These are phyloP conservation scores for Linnaemya vulpina DNA, from an alignment of 2,888 invertebrate genomes.

Conservation along the genomic window DNA sequence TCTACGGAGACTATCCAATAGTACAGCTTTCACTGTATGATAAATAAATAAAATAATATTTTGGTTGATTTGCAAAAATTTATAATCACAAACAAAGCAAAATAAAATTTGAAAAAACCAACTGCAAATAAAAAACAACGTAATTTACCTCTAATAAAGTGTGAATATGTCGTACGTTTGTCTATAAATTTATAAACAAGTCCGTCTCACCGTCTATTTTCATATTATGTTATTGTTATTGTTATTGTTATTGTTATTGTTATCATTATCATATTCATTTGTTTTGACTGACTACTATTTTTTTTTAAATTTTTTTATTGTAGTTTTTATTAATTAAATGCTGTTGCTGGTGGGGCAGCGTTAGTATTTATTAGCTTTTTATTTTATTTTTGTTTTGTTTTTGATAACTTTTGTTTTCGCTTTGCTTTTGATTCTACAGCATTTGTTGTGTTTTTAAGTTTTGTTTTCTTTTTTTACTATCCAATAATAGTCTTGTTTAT, in stretches of 20 bases:
- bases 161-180: slow-evolving; percentile 41
- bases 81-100: slow-evolving; percentile 5
- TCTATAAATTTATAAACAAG: slow-evolving; percentile 8
- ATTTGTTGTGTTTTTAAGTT: slow-evolving; percentile 20
- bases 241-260: slow-evolving; percentile 50
- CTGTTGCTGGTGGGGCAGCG: neutral
- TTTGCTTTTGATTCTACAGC: slow-evolving; percentile 14
- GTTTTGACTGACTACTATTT: slow-evolving; percentile 52
- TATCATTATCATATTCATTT: slow-evolving; percentile 58
- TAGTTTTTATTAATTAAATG: slow-evolving; percentile 46
- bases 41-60: neutral
- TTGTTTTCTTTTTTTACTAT: slow-evolving; percentile 11
- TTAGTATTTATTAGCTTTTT: slow-evolving; percentile 18
- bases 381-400: slow-evolving; percentile 12
- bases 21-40: neutral
- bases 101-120: slow-evolving; percentile 1
- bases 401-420: slow-evolving; percentile 27
- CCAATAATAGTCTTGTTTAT: slow-evolving; percentile 6
- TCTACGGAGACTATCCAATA: neutral
- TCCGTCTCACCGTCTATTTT: neutral
- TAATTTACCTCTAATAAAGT: slow-evolving; percentile 27
- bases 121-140: slow-evolving; percentile 16
- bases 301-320: slow-evolving; percentile 30
- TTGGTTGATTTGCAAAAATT: slow-evolving; percentile 2
- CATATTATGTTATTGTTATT: slow-evolving; percentile 18